phyloP scores from a whole-genome alignment of 2,888 invertebrate genomes.

The Eristalinus sepulchralis region DNA sequence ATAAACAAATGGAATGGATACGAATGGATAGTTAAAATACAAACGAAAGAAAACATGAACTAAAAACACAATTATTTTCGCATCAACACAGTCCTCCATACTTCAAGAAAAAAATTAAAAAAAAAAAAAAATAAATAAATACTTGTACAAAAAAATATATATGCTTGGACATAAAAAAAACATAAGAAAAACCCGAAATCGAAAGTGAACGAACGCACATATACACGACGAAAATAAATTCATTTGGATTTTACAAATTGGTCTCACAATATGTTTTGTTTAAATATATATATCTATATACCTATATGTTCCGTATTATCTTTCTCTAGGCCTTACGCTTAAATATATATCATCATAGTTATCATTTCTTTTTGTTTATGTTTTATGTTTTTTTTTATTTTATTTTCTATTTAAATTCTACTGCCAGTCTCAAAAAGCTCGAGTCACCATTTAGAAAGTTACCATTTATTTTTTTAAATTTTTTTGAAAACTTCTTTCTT shows the following conservation, averaged over 20 bases:
- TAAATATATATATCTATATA: constrained; percentile 68
- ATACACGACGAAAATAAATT: constrained; percentile 63
- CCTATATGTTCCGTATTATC: constrained; percentile 70
- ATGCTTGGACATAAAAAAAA: background rate
- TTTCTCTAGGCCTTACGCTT: constrained; percentile 63
- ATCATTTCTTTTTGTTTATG: constrained; percentile 41
- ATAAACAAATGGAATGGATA: constrained; percentile 65
- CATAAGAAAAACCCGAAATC: no score
- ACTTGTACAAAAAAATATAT: background rate
- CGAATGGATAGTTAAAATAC: constrained; percentile 56
- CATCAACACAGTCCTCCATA: constrained; percentile 61
- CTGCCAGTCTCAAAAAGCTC: constrained; percentile 82
- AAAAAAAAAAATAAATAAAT: constrained; percentile 13
- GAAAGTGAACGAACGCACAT: constrained; percentile 25
- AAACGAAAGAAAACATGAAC: constrained; percentile 15
- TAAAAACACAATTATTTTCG: constrained; percentile 12
- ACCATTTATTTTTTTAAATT: constrained; percentile 61
- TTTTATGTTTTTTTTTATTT: constrained; percentile 65
- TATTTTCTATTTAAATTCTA: constrained; percentile 79
- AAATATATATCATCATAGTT: constrained; percentile 64
- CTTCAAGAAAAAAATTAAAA: background rate
- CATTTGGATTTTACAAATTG: constrained; percentile 71
- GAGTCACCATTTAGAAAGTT: constrained; percentile 76
- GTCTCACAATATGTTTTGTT: constrained; percentile 70
- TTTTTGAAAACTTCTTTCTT: constrained; percentile 65